Evolutionary conservation across 1,140 invertebrate species (phyloP).

Genomic region (Solen grandis): DNA sequence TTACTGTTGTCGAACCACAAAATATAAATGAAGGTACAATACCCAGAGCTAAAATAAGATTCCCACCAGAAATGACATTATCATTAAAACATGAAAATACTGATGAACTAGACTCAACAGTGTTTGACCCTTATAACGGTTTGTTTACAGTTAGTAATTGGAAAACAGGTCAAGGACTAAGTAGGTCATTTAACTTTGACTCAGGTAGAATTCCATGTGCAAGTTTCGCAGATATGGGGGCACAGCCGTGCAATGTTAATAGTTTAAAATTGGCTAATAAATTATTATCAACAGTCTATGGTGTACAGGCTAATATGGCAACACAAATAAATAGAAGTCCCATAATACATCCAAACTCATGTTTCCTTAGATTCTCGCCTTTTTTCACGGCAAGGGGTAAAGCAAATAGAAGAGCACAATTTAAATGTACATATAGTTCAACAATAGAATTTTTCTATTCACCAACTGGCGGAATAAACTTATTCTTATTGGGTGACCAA

Average conservation of each 20-base stretch:
- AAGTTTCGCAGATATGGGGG: not conserved
- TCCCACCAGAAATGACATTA: too few relatives aligned
- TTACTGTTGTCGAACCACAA: not conserved
- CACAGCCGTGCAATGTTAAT: not conserved
- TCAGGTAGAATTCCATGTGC: too few relatives aligned
- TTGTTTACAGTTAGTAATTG: too few relatives aligned
- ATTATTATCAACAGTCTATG: constrained; percentile 5
- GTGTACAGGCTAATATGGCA: constrained; percentile 31
- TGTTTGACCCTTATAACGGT: too few relatives aligned
- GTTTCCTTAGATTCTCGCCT: constrained; percentile 7
- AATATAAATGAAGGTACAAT: too few relatives aligned
- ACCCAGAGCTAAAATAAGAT: too few relatives aligned
- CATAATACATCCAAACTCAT: not conserved
- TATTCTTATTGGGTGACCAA: too few relatives aligned
- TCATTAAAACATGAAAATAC: too few relatives aligned
- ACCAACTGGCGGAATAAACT: too few relatives aligned
- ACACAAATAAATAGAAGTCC: constrained; percentile 9
- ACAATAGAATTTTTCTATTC: not conserved
- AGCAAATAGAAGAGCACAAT: too few relatives aligned
- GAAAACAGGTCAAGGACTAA: not conserved
- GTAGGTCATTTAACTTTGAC: not conserved
- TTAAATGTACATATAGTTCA: not conserved
- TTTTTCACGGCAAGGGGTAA: constrained; percentile 7
- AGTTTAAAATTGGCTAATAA: too few relatives aligned
- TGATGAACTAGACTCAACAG: too few relatives aligned